These are phyloP conservation scores for Chrysoperla carnea DNA, from an alignment of 1,140 invertebrate genomes.

Conservation along the genomic window DNA sequence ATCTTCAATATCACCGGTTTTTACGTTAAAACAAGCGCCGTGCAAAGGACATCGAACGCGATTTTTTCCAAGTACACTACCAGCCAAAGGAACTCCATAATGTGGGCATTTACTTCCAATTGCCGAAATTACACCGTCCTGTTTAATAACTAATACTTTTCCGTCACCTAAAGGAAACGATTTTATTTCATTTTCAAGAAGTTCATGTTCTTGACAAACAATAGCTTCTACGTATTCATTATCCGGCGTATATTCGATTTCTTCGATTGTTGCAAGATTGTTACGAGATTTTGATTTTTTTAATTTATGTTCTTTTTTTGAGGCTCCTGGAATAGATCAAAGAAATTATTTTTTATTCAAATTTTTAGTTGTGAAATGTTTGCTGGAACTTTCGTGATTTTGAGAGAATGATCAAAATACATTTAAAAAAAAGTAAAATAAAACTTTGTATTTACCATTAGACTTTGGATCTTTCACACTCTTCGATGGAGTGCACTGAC, in stretches of 20 bases:
- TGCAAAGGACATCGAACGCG: constrained; percentile 87
- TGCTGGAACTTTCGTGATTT: too few species aligned
- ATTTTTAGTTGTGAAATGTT: too few species aligned
- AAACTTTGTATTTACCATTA: too few species aligned
- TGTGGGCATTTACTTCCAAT: constrained; percentile 83
- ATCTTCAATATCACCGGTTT: constrained; percentile 85
- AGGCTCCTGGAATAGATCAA: too few species aligned
- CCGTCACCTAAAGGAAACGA: constrained; percentile 50
- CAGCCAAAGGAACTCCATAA: constrained; percentile 71
- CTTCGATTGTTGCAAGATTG: too few species aligned
- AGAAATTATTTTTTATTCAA: too few species aligned
- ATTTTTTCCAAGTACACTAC: constrained; percentile 69
- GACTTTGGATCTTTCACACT: too few species aligned
- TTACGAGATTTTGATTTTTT: too few species aligned
- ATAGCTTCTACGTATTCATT: constrained; percentile 40
- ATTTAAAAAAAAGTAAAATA: too few species aligned
- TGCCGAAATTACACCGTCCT: constrained; percentile 63
- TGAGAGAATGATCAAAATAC: too few species aligned
- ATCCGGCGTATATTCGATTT: constrained; percentile 2
- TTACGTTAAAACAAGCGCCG: constrained; percentile 84
- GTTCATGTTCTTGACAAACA: constrained; percentile 56
- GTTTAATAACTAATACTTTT: constrained; percentile 60
- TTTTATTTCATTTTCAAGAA: constrained; percentile 78
- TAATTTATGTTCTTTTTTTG: too few species aligned
- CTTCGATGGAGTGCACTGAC: too few species aligned